Conservation (phyloP, 2,888 invertebrate species). For the Romanomermis culicivorax region DNA sequence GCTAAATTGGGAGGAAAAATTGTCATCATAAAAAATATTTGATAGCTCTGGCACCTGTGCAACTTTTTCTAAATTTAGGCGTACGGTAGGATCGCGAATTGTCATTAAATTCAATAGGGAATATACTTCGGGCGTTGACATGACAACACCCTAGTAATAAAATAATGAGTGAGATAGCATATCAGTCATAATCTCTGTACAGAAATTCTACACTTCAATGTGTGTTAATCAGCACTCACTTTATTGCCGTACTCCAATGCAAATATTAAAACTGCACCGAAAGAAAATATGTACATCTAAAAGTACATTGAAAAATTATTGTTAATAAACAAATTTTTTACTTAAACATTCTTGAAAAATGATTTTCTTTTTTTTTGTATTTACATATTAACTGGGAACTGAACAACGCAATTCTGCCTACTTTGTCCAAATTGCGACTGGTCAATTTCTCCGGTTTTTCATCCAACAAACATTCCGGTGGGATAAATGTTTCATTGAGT, state of each 20-base stretch:
- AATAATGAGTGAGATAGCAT: neutral
- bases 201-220: too few species aligned
- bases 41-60: constrained; percentile 8
- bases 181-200: too few species aligned
- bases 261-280: constrained; percentile 8
- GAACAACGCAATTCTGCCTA: too few species aligned
- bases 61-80: constrained; percentile 9
- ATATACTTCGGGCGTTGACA: constrained; percentile 8
- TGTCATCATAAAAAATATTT: too few species aligned
- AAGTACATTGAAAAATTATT: neutral
- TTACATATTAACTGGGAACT: too few species aligned
- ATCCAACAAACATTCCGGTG: too few species aligned
- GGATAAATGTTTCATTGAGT: neutral
- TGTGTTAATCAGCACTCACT: too few species aligned
- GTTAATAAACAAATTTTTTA: neutral
- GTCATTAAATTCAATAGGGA: constrained; percentile 10
- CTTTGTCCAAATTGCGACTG: too few species aligned
- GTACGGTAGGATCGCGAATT: neutral
- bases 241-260: constrained; percentile 4
- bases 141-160: neutral
- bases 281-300: constrained; percentile 7
- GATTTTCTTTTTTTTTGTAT: too few species aligned
- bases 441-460: too few species aligned
- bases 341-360: too few species aligned
- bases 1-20: too few species aligned